phyloP scores from a whole-genome alignment of 2,113 vertebrate genomes.

The Gymnorhina tibicen region DNA sequence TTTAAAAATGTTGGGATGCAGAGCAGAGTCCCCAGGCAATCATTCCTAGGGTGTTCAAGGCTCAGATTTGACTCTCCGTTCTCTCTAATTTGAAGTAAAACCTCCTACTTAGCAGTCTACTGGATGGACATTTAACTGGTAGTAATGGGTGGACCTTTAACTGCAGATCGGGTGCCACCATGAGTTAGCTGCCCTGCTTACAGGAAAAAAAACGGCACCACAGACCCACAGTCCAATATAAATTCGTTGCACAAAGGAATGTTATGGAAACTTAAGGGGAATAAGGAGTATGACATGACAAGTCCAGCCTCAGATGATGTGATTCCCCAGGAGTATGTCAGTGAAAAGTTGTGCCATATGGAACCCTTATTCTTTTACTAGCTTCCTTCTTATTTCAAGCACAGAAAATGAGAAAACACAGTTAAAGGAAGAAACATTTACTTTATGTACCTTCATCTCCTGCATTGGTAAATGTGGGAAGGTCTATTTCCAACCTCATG shows the following conservation, averaged over 20 bases:
- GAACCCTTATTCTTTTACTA: background rate
- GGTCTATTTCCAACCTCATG: background rate
- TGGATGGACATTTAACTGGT: background rate
- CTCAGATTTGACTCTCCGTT: background rate
- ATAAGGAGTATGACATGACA: background rate
- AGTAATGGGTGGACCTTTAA: background rate
- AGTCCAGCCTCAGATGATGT: background rate
- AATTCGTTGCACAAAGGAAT: background rate
- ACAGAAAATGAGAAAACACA: background rate
- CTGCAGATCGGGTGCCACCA: accelerated
- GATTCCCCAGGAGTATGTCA: background rate
- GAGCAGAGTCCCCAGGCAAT: background rate
- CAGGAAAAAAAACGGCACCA: background rate
- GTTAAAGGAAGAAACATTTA: background rate
- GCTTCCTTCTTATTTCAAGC: background rate
- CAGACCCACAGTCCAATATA: background rate
- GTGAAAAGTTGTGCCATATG: background rate
- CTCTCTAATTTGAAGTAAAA: background rate
- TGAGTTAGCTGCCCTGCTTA: background rate
- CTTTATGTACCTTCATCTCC: background rate
- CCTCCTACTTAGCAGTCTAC: background rate
- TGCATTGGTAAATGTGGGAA: background rate
- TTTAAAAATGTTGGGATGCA: background rate
- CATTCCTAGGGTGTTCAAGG: background rate
- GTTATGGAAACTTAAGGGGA: background rate